Evolutionary conservation across 64 coral and sea anemone genomes (phyloP), one percentile per base, ranked within the genome.

Genomic region (Catalaphyllia jardinei): DNA sequence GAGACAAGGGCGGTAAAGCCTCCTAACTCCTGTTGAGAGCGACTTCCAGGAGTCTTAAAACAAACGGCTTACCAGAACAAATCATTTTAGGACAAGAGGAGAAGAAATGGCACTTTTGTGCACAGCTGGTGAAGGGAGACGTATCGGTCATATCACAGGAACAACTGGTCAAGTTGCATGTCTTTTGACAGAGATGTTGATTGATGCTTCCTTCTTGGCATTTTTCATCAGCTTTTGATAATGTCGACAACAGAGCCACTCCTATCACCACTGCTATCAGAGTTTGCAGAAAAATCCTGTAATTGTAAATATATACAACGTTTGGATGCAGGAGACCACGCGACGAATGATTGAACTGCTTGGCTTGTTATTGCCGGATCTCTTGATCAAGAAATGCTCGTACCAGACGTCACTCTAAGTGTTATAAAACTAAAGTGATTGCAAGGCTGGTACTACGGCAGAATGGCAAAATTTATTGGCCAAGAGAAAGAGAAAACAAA

Each of bases 121-220:
- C 52, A 24, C 90, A 92, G 69, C 90, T 92, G n/a, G 59, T 27
- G 39, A 92, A 60, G 28, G 33, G 16, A 13, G 90, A 59, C 25
- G 74, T 57, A 20, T 71, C 90, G 1, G 52, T 65, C 90, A 86
- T 92, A 59, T 31, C 55, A 27, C 90, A 92, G 0, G 65, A 50
- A 27, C 90, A 92, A 4, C 29, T 62, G 31, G 8, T 71, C 3
- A 75, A 51, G 31, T 76, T 22, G 29, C 90, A 92, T 1, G 71
- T 92, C 55, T 77, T 92, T 54, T 92, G 90, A 38, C 90, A 92
- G 28, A 92, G 90, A 10, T 83, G 20, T 78, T 92, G 90, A 67
- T 92, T 92, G 4, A 86, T 62, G 5, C 46, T 22, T 6, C 90
- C 90, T 51, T 38, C 25, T 76, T 77, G 20, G 31, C 90, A 92